Conservation (phyloP, 2,888 invertebrate species). For the Agapetus fuscipes region DNA sequence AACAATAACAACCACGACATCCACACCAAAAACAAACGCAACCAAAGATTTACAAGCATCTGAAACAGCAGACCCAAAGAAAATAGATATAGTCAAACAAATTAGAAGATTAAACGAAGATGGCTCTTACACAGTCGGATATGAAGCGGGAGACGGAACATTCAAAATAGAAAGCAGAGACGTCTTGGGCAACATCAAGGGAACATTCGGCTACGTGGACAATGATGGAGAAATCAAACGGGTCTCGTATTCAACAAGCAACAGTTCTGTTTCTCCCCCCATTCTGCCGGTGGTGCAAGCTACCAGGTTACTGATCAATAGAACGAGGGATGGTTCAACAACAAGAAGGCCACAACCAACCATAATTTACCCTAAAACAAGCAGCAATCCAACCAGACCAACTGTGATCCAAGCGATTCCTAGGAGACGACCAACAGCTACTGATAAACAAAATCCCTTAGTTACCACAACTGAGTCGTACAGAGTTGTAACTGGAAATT, state of each 20-base stretch:
- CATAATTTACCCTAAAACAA: slow-evolving; percentile 43
- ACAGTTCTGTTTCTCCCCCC: slow-evolving; percentile 36
- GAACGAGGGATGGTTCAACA: slow-evolving; percentile 38
- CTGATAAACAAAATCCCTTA: slow-evolving; percentile 31
- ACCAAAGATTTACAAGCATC: slow-evolving; percentile 49
- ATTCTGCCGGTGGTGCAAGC: slow-evolving; percentile 30
- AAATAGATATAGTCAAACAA: slow-evolving; percentile 72
- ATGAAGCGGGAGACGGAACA: slow-evolving; percentile 76
- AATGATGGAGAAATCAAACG: slow-evolving; percentile 68
- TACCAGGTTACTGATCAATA: slow-evolving; percentile 32
- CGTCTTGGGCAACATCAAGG: slow-evolving; percentile 69
- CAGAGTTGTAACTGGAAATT: slow-evolving; percentile 27
- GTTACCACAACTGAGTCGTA: slow-evolving; percentile 29
- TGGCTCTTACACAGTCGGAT: slow-evolving; percentile 77
- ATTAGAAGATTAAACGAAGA: slow-evolving; percentile 73
- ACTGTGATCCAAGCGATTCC: slow-evolving; percentile 58
- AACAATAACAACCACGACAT: slow-evolving; percentile 22
- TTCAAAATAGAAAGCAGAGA: slow-evolving; percentile 79
- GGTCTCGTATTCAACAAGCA: slow-evolving; percentile 58
- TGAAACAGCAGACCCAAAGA: slow-evolving; percentile 57
- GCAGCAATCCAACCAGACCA: slow-evolving; percentile 46
- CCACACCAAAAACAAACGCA: slow-evolving; percentile 25
- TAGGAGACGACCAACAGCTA: slow-evolving; percentile 37
- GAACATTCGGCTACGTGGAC: slow-evolving; percentile 74
- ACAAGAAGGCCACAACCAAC: slow-evolving; percentile 45